Percentiles rank a stretch among this genome's conserved stretches.
Evolutionary conservation across 2,797 vertebrate genomes (phyloP).

Genomic region (Alectoris magna): DNA sequence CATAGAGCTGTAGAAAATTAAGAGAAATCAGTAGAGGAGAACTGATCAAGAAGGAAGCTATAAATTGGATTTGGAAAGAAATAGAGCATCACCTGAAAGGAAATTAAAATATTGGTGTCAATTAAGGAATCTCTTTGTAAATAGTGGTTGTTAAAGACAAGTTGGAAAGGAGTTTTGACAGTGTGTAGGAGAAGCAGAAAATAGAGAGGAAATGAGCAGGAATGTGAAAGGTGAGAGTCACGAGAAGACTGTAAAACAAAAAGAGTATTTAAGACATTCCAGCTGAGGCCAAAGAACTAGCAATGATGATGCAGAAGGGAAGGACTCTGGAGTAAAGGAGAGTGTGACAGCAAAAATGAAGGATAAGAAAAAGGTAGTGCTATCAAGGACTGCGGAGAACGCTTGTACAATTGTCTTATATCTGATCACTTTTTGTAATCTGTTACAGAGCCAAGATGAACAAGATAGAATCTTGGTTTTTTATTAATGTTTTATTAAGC

Average conservation of each 20-base stretch:
- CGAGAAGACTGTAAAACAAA: not conserved
- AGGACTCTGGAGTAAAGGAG: not conserved
- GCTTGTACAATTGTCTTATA: not conserved
- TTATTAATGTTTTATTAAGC: conserved; percentile 15
- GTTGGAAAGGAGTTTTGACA: not conserved
- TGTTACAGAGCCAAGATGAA: not conserved
- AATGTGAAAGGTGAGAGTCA: not conserved
- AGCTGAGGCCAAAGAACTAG: not conserved
- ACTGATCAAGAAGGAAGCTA: not conserved
- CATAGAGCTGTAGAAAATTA: not conserved
- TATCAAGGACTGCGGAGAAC: not conserved
- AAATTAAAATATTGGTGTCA: not conserved
- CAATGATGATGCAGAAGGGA: not conserved
- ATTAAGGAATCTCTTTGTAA: not conserved
- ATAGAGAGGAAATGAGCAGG: not conserved
- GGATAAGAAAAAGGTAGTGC: not conserved
- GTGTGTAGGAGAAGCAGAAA: not conserved
- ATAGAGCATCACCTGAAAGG: not conserved
- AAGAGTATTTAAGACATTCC: not conserved
- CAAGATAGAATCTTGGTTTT: not conserved
- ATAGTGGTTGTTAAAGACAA: not conserved
- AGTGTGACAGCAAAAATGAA: not conserved
- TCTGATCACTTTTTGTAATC: not conserved
- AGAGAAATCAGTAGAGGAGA: not conserved
- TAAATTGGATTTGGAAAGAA: not conserved